These are phyloP conservation scores for Lochmaea crataegi DNA, from an alignment of 2,888 invertebrate species.

Conservation along the genomic window DNA sequence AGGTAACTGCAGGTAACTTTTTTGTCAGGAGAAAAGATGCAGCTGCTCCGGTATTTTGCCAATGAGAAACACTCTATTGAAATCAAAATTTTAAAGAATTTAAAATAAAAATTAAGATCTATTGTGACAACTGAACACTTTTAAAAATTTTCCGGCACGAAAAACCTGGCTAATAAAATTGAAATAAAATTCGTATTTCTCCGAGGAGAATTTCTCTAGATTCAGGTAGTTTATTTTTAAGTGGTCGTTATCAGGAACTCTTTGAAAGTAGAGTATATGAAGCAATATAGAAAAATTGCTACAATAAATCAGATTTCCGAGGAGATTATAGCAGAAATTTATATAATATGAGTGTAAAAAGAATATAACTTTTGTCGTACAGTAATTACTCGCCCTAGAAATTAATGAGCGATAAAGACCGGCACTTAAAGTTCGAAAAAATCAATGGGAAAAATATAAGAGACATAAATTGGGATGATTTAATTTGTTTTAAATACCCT, in stretches of 20 bases:
- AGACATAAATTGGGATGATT: background rate
- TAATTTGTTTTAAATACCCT: background rate
- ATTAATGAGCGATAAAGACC: background rate
- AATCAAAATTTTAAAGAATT: background rate
- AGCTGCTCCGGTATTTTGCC: no score
- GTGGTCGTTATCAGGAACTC: constrained; percentile 1
- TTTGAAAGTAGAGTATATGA: constrained; percentile 1
- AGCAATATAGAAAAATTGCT: constrained; percentile 7
- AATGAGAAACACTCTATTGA: no score
- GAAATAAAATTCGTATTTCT: constrained; percentile 7
- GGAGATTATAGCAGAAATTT: background rate
- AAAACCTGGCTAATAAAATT: background rate
- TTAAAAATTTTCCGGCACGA: background rate
- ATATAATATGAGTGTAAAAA: background rate
- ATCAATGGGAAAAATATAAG: background rate
- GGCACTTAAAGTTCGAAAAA: background rate
- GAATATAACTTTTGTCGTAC: background rate
- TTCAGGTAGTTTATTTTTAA: constrained; percentile 10
- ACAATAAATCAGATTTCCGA: constrained; percentile 10
- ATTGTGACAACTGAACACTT: background rate
- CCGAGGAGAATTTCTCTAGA: background rate
- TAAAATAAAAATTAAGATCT: background rate
- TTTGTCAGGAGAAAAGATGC: no score
- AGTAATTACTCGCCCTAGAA: background rate
- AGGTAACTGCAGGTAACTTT: no score